Evolutionary conservation across 2,113 vertebrate genomes (phyloP).

Genomic region (Polypterus senegalus): DNA sequence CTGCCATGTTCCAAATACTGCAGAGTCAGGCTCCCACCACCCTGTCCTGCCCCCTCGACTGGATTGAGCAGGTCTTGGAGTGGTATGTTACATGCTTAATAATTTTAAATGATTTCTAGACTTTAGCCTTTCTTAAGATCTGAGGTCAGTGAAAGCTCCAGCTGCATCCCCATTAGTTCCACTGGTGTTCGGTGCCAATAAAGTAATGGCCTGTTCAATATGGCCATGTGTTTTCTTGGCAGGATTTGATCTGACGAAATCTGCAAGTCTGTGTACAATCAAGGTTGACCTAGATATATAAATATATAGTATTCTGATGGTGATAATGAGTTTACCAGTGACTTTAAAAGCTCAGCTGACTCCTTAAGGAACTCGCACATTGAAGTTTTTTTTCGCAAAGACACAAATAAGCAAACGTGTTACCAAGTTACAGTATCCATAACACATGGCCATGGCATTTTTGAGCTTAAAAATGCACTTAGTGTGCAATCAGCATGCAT

Average conservation of each 20-base stretch:
- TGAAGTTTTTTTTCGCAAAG: background rate
- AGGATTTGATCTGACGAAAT: background rate
- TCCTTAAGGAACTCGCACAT: background rate
- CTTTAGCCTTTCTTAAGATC: too few species aligned
- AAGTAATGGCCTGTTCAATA: background rate
- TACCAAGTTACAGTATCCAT: conserved; percentile 1
- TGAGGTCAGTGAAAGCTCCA: too few species aligned
- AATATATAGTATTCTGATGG: background rate
- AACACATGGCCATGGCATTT: background rate
- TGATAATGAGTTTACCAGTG: background rate
- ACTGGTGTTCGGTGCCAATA: too few species aligned
- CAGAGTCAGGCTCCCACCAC: too few species aligned
- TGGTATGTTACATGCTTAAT: too few species aligned
- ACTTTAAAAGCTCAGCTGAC: background rate
- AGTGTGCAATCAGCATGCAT: too few species aligned
- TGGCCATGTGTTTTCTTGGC: background rate
- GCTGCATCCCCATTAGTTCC: too few species aligned
- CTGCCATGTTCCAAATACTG: too few species aligned
- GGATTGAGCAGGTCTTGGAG: too few species aligned
- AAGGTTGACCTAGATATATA: background rate
- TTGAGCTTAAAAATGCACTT: too few species aligned
- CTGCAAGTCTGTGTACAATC: background rate
- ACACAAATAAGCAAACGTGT: background rate
- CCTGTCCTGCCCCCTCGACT: too few species aligned
- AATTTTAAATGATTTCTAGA: too few species aligned